These are phyloP conservation scores for Onchidella celtica DNA, from an alignment of 2,888 invertebrate genomes.

Conservation along the genomic window DNA sequence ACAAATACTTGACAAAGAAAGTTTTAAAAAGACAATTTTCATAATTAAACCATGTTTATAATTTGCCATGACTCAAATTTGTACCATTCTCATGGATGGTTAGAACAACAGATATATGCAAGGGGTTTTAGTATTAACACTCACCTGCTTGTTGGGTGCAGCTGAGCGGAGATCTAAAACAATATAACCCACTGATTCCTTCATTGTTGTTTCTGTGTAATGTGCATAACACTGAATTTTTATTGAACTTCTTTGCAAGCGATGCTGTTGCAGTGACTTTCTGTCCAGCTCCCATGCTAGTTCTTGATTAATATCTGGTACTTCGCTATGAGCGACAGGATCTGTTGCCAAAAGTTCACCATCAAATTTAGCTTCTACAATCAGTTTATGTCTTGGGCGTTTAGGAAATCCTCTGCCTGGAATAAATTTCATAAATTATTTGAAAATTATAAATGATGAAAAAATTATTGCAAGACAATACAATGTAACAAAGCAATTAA, in stretches of 20 bases:
- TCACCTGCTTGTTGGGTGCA: constrained; percentile 73
- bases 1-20: too few relatives aligned
- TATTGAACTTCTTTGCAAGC: constrained; percentile 80
- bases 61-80: too few relatives aligned
- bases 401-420: constrained; percentile 80
- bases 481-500: too few relatives aligned
- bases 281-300: constrained; percentile 81
- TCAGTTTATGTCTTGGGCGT: constrained; percentile 75
- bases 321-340: constrained; percentile 79
- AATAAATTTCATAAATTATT: constrained; percentile 32
- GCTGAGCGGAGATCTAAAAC: constrained; percentile 80
- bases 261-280: constrained; percentile 79
- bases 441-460: too few relatives aligned
- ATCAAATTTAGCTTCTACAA: constrained; percentile 81
- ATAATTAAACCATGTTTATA: neutral
- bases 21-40: neutral
- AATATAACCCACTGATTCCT: constrained; percentile 80
- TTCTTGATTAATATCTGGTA: constrained; percentile 79
- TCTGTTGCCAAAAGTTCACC: constrained; percentile 80
- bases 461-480: too few relatives aligned
- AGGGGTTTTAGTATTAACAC: too few relatives aligned
- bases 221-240: constrained; percentile 80
- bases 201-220: constrained; percentile 72
- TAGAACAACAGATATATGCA: too few relatives aligned
- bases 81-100: too few relatives aligned